Conservation (phyloP, 2,888 invertebrate species). For the Ptychoptera albimana region DNA sequence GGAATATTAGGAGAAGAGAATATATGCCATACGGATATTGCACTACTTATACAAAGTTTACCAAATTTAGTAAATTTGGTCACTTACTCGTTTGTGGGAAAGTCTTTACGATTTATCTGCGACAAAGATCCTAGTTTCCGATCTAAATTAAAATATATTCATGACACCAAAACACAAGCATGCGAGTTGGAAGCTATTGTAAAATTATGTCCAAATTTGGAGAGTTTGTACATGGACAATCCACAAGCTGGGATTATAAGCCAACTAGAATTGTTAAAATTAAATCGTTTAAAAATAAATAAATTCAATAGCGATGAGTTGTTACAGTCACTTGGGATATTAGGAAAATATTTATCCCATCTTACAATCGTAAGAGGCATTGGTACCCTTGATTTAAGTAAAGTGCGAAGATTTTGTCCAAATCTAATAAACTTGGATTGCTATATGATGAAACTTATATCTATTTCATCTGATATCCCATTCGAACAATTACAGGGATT, state of each 20-base stretch:
- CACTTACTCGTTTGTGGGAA: constrained; percentile 52
- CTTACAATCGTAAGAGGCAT: constrained; percentile 41
- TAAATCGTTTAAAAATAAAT: constrained; percentile 37
- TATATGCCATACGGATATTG: constrained; percentile 47
- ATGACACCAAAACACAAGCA: constrained; percentile 44
- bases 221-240: constrained; percentile 47
- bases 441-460: constrained; percentile 45
- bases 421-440: constrained; percentile 45
- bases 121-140: constrained; percentile 37
- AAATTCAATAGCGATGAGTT: constrained; percentile 46
- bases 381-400: constrained; percentile 41
- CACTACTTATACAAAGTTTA: constrained; percentile 42
- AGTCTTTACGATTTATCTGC: constrained; percentile 39
- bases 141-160: constrained; percentile 49
- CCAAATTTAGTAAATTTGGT: constrained; percentile 47
- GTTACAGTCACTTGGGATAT: constrained; percentile 36
- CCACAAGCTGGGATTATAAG: constrained; percentile 39
- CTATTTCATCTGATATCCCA: constrained; percentile 37
- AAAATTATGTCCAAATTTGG: constrained; percentile 42
- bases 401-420: constrained; percentile 41
- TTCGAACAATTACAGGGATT: constrained; percentile 46
- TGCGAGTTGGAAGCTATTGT: constrained; percentile 42
- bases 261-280: constrained; percentile 32
- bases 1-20: constrained; percentile 54
- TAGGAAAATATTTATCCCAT: constrained; percentile 37